phyloP scores from a whole-genome alignment of 2,888 invertebrate genomes.

The Andrena hattorfiana region DNA sequence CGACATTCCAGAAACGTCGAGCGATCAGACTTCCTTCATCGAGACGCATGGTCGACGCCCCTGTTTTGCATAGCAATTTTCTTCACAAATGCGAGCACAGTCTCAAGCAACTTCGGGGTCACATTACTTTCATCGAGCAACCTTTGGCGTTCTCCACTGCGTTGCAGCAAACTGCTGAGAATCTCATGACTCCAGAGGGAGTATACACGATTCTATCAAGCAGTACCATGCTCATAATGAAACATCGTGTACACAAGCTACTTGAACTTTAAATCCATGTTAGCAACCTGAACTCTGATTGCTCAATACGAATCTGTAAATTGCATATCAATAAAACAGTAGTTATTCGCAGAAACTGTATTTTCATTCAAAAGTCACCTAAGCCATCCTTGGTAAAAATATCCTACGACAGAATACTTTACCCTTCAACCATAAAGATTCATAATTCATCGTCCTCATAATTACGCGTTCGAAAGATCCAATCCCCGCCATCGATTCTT shows the following conservation, averaged over 20 bases:
- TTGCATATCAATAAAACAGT: too few relatives aligned
- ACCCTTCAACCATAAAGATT: too few relatives aligned
- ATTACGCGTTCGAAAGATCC: not conserved
- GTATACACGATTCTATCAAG: slow-evolving; percentile 23
- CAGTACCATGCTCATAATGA: not conserved
- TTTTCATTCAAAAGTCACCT: too few relatives aligned
- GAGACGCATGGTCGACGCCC: slow-evolving; percentile 39
- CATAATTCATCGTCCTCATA: too few relatives aligned
- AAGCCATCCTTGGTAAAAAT: too few relatives aligned
- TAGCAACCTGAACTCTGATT: too few relatives aligned
- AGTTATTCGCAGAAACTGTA: too few relatives aligned
- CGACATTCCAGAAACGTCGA: not conserved
- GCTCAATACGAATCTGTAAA: not conserved
- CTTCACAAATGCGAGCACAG: slow-evolving; percentile 62
- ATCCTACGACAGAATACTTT: too few relatives aligned
- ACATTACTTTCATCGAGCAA: slow-evolving; percentile 80
- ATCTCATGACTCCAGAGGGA: slow-evolving; percentile 60
- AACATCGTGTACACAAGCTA: too few relatives aligned
- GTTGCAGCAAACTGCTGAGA: slow-evolving; percentile 66
- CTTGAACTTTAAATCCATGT: too few relatives aligned
- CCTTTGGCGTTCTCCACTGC: slow-evolving; percentile 73
- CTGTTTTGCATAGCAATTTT: slow-evolving; percentile 50
- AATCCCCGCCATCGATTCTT: not conserved
- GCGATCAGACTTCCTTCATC: slow-evolving; percentile 8
- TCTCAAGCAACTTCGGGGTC: slow-evolving; percentile 67